Evolutionary conservation across 2,797 vertebrate species (phyloP).

Genomic region (Rhinoraja longicauda): DNA sequence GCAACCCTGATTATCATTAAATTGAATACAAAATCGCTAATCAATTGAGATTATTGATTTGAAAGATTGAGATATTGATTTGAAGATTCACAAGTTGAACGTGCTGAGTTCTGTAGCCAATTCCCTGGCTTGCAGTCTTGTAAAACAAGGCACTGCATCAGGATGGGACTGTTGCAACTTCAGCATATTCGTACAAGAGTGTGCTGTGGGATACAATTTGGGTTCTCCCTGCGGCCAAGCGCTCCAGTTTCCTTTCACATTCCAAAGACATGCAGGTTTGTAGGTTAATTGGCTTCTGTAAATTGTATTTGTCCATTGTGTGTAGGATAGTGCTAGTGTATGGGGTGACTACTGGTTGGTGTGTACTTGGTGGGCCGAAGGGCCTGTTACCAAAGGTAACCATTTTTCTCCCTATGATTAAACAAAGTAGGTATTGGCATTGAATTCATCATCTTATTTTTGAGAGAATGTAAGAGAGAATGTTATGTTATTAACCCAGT

Average conservation of each 20-base stretch:
- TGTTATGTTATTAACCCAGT: neutral
- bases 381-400: neutral
- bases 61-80: no score
- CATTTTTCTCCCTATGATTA: neutral
- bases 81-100: neutral
- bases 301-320: no score
- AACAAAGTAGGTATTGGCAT: neutral
- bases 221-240: no score
- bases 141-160: neutral
- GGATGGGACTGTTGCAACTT: neutral
- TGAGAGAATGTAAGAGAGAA: neutral
- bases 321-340: no score
- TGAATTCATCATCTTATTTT: neutral
- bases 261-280: no score
- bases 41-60: neutral
- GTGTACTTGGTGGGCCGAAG: no score
- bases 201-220: neutral
- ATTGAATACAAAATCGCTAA: neutral
- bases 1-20: neutral
- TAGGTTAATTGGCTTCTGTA: no score
- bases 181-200: neutral
- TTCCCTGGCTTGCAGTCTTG: neutral
- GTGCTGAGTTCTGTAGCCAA: neutral
- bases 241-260: no score
- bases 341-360: no score